Base-by-base conservation (phyloP, 1,140 invertebrate genomes). In the Diorhabda carinulata region DNA sequence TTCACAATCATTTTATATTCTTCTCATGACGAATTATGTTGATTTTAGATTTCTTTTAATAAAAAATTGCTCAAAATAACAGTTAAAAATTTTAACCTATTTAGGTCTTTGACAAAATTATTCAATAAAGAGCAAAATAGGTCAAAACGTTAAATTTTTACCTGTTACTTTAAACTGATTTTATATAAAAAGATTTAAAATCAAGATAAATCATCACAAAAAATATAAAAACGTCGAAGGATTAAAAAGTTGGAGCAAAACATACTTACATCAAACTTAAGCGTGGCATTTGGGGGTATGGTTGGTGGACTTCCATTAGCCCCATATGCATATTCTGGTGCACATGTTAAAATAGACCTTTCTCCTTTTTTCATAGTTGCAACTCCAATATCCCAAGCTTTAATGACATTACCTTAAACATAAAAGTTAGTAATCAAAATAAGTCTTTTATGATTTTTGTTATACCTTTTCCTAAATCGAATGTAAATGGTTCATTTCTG, bases 351-450 rank as follows among this genome's bases (percentile, higher is more conserved):
- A 44, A 89, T 83, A 57, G 91, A 90, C 44, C 91, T 81, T 83
- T 99, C 97, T 0, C 94, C 94, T 76, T 91, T 91, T 82, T 92
- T 95, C 97, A 99, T 99, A 0, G 92, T 93, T 0, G 92, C 90
- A 4, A 99, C 90, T 63, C 95, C 97, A 72, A 95, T 87, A 78
- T 99, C 97, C 92, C 97, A 99, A 83, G 89, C 96, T 86, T 95
- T 95, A 68, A 99, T 97, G 1, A 98, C 94, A 74, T 81, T 81
- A 3, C 87, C 90, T 91, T 70, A 5, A 75, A 77, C 64, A 72
- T 64, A 67, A 73, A 67, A 61, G 79, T 4, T 60, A 60, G 7
- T 6, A 6, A 42, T 60, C 2, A 6, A 60, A 60, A 6, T 6
- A 42, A 60, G 2, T 60, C 3, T 9, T 42, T 10, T 10, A 2